Evolutionary conservation across 2,113 vertebrate genomes (phyloP), one percentile per base, ranked within the genome.

Genomic region (Gallinago jamesoni): DNA sequence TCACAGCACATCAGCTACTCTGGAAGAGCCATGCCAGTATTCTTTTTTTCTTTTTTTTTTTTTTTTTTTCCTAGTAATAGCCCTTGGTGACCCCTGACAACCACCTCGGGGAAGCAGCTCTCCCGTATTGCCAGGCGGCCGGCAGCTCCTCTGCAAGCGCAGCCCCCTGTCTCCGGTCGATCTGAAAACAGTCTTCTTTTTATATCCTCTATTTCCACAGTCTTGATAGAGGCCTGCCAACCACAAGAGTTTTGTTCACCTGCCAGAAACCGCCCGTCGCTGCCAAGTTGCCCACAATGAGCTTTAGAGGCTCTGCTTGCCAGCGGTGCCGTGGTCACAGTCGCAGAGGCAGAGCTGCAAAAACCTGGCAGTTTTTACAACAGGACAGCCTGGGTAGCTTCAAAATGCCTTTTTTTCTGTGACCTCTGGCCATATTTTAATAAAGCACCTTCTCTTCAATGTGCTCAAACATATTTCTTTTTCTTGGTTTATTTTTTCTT

Each of bases 61-160:
- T n/a, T 28, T 80, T 37, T 43, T 82, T 76, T 33, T 37, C 4
- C 31, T 18, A 2, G 4, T 60, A 60, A 63, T 37, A 72, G 7
- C 30, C 21, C 30, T 22, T 37, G 16, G 9, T 57, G 56, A 45
- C 39, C n/a, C 37, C 50, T 70, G 59, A n/a, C 63, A 33, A 25
- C 21, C 1, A 0, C 72, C 62, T 31, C 0, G 1, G 53, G 37
- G 37, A 21, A 80, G 62, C 43, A 66, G 53, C 76, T 39, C 18
- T 82, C 41, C 39, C 0, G 3, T 62, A 31, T 5, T 0, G 0
- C 33, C 3, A 7, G 23, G 56, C 13, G 16, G 56, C 57, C 1
- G 0, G 20, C 10, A 17, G 20, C n/a, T 81, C 7, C 0, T 35
- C 67, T 25, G 12, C 70, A 48, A 24, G 21, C 4, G 0, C 43